Conservation (phyloP, 2,797 vertebrate species). For the Takifugu rubripes region DNA sequence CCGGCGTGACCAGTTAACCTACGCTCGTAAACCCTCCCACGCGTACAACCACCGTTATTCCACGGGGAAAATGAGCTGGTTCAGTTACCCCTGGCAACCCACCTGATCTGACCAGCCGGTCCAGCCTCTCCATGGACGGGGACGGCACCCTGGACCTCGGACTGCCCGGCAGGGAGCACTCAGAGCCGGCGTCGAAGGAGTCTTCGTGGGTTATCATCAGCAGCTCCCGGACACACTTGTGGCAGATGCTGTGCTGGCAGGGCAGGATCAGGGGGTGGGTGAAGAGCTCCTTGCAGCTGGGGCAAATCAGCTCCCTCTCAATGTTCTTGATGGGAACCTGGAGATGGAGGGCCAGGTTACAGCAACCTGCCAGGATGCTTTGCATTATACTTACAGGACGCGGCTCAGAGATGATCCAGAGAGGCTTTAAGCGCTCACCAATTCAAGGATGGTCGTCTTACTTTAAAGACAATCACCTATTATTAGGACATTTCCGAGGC, state of each 20-base stretch:
- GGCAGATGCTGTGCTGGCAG: slow-evolving; percentile 95
- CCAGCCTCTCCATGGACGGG: slow-evolving; percentile 90
- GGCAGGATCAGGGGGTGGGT: slow-evolving; percentile 95
- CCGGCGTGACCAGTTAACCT: too few relatives aligned
- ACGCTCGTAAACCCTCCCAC: too few relatives aligned
- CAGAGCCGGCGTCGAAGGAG: slow-evolving; percentile 86
- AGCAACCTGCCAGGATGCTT: not conserved
- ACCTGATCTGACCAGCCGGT: slow-evolving; percentile 91
- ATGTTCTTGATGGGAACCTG: slow-evolving; percentile 95
- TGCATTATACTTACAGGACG: not conserved
- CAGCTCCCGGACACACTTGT: slow-evolving; percentile 94
- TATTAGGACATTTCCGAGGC: slow-evolving; percentile 20
- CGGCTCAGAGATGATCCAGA: not conserved
- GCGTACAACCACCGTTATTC: not conserved
- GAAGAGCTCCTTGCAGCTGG: slow-evolving; percentile 95
- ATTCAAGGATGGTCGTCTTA: slow-evolving; percentile 18
- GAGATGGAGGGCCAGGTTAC: not conserved
- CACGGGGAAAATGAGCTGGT: slow-evolving; percentile 20
- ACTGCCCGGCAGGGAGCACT: slow-evolving; percentile 90
- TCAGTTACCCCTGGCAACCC: slow-evolving; percentile 57
- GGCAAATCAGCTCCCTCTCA: slow-evolving; percentile 95
- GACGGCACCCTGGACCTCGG: slow-evolving; percentile 84
- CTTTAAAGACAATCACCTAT: slow-evolving; percentile 23
- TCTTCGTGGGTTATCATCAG: slow-evolving; percentile 88
- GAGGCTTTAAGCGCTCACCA: not conserved